Conservation (phyloP, 2,888 invertebrate genomes). For the Brenthis ino region DNA sequence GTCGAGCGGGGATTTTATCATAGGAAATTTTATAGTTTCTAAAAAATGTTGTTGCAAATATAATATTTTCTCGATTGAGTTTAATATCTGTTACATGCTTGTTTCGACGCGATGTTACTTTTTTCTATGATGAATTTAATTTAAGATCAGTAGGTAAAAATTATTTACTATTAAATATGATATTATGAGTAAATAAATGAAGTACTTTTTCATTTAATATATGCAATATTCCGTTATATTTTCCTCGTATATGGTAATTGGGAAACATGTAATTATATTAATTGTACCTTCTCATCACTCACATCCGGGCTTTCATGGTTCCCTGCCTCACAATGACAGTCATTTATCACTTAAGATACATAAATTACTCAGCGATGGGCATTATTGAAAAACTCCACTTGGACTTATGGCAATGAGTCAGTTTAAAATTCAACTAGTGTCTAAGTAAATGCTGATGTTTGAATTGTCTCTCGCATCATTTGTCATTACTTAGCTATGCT, state of each 20-base stretch:
- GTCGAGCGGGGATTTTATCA: constrained; percentile 22
- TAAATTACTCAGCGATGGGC: constrained; percentile 42
- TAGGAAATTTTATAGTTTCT: constrained; percentile 8
- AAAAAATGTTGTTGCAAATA: constrained; percentile 4
- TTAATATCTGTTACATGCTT: not conserved
- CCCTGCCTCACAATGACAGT: constrained; percentile 25
- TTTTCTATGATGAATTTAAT: no score
- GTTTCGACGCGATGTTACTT: not conserved
- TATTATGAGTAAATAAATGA: no score
- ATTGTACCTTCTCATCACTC: constrained; percentile 19
- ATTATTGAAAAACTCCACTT: constrained; percentile 38
- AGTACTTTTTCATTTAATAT: no score
- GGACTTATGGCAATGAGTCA: constrained; percentile 44
- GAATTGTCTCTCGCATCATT: constrained; percentile 40
- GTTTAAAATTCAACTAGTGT: constrained; percentile 21
- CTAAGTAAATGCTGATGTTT: constrained; percentile 29
- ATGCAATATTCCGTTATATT: constrained; percentile 1
- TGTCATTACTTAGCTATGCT: constrained; percentile 62
- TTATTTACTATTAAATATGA: no score
- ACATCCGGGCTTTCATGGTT: constrained; percentile 30
- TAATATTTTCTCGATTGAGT: no score
- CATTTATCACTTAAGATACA: constrained; percentile 35
- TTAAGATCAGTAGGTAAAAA: no score
- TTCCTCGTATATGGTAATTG: constrained; percentile 17
- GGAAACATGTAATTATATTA: constrained; percentile 20